Conservation (phyloP, 2,113 vertebrate genomes). For the Tyrannus savana region DNA sequence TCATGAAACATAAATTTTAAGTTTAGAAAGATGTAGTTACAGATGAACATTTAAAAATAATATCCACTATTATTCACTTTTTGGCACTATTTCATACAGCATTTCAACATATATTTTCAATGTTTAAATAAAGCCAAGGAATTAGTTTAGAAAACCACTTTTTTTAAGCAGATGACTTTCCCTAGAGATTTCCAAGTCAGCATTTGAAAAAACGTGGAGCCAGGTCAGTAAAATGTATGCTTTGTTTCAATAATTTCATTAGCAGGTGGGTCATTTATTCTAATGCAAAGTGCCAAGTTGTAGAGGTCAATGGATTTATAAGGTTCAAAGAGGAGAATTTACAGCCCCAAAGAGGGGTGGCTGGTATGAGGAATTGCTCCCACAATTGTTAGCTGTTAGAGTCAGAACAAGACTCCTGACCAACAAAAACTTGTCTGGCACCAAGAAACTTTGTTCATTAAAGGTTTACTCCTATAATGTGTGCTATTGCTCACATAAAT, state of each 20-base stretch:
- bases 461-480: neutral
- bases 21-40: conserved; percentile 34
- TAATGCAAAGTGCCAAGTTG: conserved; percentile 43
- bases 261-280: conserved; percentile 46
- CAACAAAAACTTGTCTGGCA: conserved; percentile 20
- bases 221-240: conserved; percentile 6
- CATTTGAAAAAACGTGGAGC: neutral
- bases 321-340: conserved; percentile 52
- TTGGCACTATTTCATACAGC: conserved; percentile 49
- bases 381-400: neutral
- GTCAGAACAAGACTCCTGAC: neutral
- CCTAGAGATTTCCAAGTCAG: neutral
- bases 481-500: neutral
- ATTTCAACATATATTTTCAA: conserved; percentile 49
- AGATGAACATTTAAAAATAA: conserved; percentile 60
- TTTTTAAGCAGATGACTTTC: neutral
- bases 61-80: conserved; percentile 54
- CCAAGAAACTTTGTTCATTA: neutral
- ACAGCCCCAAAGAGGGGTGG: neutral
- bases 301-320: conserved; percentile 55
- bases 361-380: conserved; percentile 1
- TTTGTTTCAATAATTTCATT: conserved; percentile 58
- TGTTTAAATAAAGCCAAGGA: conserved; percentile 39
- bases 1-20: conserved; percentile 64
- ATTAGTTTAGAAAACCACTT: neutral